A percentile compares a stretch with the other conserved stretches of the same genome.
Evolutionary conservation across 2,113 vertebrate species (phyloP).

Genomic region (Phasianus colchicus): DNA sequence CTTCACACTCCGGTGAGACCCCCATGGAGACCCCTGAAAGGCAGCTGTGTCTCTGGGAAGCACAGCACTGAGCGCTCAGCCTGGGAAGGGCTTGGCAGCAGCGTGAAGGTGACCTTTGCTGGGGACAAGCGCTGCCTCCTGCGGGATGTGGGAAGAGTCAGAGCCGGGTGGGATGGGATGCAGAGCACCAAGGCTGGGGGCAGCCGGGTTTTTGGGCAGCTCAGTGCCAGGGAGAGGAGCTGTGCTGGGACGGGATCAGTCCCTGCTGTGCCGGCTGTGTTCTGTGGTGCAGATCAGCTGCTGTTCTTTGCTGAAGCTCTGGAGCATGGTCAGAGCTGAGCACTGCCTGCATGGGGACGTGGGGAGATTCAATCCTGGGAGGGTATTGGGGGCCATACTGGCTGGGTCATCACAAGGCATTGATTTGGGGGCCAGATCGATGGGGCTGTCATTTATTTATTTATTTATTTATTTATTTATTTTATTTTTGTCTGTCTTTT

Average conservation of each 20-base stretch:
- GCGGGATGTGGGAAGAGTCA: not conserved
- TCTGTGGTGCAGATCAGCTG: not conserved
- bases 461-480: not conserved
- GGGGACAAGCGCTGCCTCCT: slow-evolving; percentile 51
- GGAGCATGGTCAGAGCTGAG: not conserved
- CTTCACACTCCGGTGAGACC: not conserved
- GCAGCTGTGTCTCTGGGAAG: not conserved
- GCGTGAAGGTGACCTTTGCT: slow-evolving; percentile 70
- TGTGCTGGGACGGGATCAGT: not conserved
- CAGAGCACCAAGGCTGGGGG: not conserved
- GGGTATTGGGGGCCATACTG: not conserved
- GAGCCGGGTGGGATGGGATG: not conserved
- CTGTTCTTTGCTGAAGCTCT: not conserved
- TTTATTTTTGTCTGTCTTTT: not conserved
- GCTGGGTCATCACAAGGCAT: not conserved
- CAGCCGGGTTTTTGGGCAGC: slow-evolving; percentile 4
- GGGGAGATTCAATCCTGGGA: not conserved
- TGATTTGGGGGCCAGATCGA: not conserved
- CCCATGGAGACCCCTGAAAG: fast-evolving
- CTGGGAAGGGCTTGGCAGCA: slow-evolving; percentile 19
- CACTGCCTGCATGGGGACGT: not conserved
- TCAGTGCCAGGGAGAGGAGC: not conserved
- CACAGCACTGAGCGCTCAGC: not conserved
- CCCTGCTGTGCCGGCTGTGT: not conserved
- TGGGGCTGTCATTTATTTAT: not conserved